phyloP scores from a whole-genome alignment of 2,113 vertebrate species.

The Campylorhamphus procurvoides region DNA sequence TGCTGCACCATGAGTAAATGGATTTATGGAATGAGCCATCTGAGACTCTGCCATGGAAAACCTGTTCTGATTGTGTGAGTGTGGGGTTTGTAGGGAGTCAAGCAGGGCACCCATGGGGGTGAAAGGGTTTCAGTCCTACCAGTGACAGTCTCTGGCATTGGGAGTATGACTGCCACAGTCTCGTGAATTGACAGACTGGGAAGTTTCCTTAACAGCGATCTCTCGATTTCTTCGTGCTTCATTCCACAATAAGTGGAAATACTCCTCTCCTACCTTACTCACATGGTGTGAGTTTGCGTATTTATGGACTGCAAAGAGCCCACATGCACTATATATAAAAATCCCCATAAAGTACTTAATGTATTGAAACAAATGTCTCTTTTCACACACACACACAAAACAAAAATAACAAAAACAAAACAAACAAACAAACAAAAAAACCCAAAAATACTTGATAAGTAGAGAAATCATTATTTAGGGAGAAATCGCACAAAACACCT shows the following conservation, averaged over 20 bases:
- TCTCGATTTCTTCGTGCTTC: neutral
- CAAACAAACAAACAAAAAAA: no score
- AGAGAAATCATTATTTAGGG: neutral
- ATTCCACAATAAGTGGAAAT: neutral
- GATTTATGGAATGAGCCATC: neutral
- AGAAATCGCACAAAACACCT: neutral
- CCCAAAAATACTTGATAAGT: neutral
- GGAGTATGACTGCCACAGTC: neutral
- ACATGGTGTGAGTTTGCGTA: neutral
- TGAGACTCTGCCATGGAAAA: neutral
- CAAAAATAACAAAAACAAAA: neutral
- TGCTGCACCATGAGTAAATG: neutral
- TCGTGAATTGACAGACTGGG: neutral
- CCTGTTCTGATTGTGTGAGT: neutral
- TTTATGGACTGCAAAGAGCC: neutral
- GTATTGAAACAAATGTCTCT: neutral
- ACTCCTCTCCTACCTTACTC: neutral
- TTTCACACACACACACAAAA: neutral
- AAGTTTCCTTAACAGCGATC: neutral
- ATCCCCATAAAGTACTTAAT: neutral
- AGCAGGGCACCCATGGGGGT: neutral
- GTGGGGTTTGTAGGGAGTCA: neutral
- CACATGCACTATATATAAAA: neutral
- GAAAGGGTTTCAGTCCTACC: neutral
- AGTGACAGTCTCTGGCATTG: neutral